Evolutionary conservation across 2,113 vertebrate species (phyloP), one percentile per base, ranked within the genome.

Genomic region (Hypomesus transpacificus): DNA sequence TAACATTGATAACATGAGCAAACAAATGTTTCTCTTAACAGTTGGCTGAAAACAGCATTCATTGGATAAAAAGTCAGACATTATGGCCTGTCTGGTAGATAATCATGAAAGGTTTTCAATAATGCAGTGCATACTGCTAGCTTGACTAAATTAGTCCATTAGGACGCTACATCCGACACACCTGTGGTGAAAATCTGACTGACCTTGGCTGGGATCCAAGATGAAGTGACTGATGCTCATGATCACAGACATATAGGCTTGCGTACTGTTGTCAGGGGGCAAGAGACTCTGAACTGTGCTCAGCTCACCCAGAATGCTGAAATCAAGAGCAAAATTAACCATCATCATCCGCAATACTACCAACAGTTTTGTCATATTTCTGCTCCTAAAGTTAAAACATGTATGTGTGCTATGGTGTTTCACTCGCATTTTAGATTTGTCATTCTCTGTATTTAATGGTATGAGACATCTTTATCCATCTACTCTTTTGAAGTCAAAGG

Each of bases 301-400:
- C 84, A 92, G 72, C 53, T 88, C 70, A 46, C 85, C 81, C 70
- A 91, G 51, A 74, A 92, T 84, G 53, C 91, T 93, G 21, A 34
- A 76, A 72, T 26, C 6, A 81, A 78, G 79, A 61, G 75, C 74
- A 77, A 18, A 34, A 14, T 54, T 6, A 7, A 28, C 17, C n/a
- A 74, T 31, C 20, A 46, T 26, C 14, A 20, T 18, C 53, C 20
- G 4, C 18, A 46, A 46, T 46, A 46, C 39, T 11, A 46, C 8
- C 39, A 13, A 46, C 9, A 9, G 7, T 46, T 2, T 46, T 46
- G 8, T 46, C 9, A 11, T 46, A 46, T 46, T 46, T 46, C 39
- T 46, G 39, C 9, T 7, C 39, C 39, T 46, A 11, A 46, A 46
- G 39, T 1, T 46, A 4, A 46, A 46, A 46, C 13, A 46, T 46